Conservation (phyloP, 1,140 invertebrate genomes). For the Drosophila cardini region DNA sequence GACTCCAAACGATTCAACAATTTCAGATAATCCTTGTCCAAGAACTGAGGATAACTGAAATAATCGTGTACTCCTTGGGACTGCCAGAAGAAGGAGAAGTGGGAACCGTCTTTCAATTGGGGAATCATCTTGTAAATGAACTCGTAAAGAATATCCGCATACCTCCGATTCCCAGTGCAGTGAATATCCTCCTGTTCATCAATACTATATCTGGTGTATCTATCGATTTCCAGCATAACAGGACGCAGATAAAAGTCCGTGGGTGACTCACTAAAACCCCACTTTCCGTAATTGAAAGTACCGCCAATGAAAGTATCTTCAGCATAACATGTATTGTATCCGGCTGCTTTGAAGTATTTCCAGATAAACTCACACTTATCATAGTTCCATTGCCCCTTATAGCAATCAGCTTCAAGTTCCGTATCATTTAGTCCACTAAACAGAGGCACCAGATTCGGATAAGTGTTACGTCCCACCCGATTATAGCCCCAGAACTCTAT, state of each 20-base stretch:
- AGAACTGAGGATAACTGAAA: conserved; percentile 18
- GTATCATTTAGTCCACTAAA: conserved; percentile 87
- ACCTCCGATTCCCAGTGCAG: conserved; percentile 47
- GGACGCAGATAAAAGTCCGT: conserved; percentile 53
- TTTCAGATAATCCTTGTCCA: conserved; percentile 45
- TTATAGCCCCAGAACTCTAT: conserved; percentile 91
- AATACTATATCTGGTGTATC: conserved; percentile 41
- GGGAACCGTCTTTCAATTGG: conserved; percentile 3
- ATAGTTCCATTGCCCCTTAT: conserved; percentile 67
- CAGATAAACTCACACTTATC: conserved; percentile 36
- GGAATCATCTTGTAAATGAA: conserved; percentile 47
- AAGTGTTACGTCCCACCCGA: conserved; percentile 92
- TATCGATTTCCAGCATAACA: conserved; percentile 46
- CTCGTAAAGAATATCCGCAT: conserved; percentile 37
- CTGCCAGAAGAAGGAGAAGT: conserved; percentile 67
- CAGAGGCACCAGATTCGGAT: conserved; percentile 91
- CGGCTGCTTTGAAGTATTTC: conserved; percentile 37
- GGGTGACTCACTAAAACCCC: not conserved
- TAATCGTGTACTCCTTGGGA: conserved; percentile 59
- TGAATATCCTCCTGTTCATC: conserved; percentile 36
- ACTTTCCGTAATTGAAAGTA: conserved; percentile 12
- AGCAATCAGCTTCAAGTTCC: conserved; percentile 87
- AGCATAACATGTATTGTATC: conserved; percentile 46
- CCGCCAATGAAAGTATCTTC: conserved; percentile 39
- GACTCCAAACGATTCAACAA: conserved; percentile 19